Conservation (phyloP, 2,888 invertebrate species). For the Linyphia triangularis region DNA sequence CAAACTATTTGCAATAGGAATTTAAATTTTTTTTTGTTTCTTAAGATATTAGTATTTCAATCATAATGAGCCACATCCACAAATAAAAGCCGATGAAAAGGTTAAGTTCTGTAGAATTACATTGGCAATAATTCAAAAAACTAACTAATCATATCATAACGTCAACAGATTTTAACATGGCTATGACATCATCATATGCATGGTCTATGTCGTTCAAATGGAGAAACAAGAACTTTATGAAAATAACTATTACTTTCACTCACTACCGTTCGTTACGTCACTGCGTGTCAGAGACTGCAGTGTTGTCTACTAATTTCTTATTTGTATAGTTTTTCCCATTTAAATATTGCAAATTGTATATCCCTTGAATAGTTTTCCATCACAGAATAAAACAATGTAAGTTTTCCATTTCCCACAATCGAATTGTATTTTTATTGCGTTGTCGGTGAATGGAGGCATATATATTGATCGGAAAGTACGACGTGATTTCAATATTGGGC, state of each 20-base stretch:
- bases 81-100: too few species aligned
- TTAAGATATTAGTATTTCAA: too few species aligned
- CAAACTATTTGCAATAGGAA: too few species aligned
- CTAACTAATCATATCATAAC: too few species aligned
- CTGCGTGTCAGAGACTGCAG: constrained; percentile 73
- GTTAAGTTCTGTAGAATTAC: too few species aligned
- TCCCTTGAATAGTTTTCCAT: constrained; percentile 7
- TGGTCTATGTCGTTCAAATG: too few species aligned
- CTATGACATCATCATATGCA: too few species aligned
- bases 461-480: constrained; percentile 23
- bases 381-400: constrained; percentile 45
- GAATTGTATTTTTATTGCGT: background rate
- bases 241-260: constrained; percentile 64
- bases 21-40: too few species aligned
- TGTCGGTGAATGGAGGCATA: background rate
- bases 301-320: constrained; percentile 43
- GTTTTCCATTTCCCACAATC: constrained; percentile 1
- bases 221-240: too few species aligned
- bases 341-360: constrained; percentile 14
- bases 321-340: constrained; percentile 41
- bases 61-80: too few species aligned
- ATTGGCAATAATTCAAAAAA: too few species aligned
- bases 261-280: constrained; percentile 72
- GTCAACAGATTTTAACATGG: too few species aligned
- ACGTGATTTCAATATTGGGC: constrained; percentile 40